Base-by-base conservation (phyloP, 2,888 invertebrate species). In the Spodoptera picta region DNA sequence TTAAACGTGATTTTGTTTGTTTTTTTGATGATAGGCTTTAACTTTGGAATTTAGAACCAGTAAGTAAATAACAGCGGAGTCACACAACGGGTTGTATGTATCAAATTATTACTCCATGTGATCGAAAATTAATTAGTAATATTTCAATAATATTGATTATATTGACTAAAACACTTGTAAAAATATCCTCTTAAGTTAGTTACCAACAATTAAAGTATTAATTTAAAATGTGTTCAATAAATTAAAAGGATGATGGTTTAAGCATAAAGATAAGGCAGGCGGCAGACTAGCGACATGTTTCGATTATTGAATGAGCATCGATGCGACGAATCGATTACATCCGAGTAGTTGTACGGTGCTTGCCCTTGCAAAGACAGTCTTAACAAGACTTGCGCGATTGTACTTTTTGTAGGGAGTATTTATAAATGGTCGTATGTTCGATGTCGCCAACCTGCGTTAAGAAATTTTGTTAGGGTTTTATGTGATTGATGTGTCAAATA, bases 231-330 rank as follows among this genome's bases (percentile, higher is more conserved):
- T 74, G 79, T 78, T 81, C 84, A 81, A 83, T 87, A 87, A 86
- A 87, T 88, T 87, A 87, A 87, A 86, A 87, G 86, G 88, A 88
- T 88, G 87, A 88, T 77, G 85, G 80, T 84, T 86, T 76, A 83
- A 84, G 86, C 87, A 88, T 85, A 87, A 88, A 87, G 86, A 87
- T 84, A 86, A 81, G 84, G 36, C 36, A 36, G 36, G 36, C 36
- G 80, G 80, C 81, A 80, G 84, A 80, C 82, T 83, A 80, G 86
- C 83, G 86, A 86, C 89, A 86, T 87, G 88, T 88, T 87, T 88
- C 90, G 90, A 92, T 91, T 88, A 90, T 90, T 90, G 87, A 90
- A 87, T 87, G 87, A 86, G 84, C 87, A 90, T 87, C 87, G 90
- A 90, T 89, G 87, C 88, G 90, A 91, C 89, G 86, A 83, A 82